Conservation (phyloP, 2,888 invertebrate genomes). For the Polydrusus pterygomalis region DNA sequence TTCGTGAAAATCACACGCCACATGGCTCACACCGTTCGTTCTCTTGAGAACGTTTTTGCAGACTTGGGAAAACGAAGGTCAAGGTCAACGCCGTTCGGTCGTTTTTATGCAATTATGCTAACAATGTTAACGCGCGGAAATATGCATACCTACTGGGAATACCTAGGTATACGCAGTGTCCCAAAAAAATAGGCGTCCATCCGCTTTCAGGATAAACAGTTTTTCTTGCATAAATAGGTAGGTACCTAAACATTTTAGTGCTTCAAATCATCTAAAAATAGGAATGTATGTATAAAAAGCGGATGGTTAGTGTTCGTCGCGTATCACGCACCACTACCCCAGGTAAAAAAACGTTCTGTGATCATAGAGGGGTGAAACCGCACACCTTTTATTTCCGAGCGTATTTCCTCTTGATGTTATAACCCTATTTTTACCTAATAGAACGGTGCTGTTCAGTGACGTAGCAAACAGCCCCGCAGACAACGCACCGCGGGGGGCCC, state of each 20-base stretch:
- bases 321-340: neutral
- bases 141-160: neutral
- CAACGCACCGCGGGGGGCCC: too few species aligned
- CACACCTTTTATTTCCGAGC: constrained; percentile 6
- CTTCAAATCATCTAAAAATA: neutral
- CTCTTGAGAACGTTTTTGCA: constrained; percentile 38
- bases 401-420: constrained; percentile 33
- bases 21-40: constrained; percentile 12
- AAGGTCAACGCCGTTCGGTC: constrained; percentile 31
- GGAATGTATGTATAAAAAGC: neutral
- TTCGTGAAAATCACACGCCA: constrained; percentile 33
- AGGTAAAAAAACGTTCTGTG: constrained; percentile 12
- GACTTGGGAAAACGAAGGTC: constrained; percentile 38
- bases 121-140: constrained; percentile 3
- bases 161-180: too few species aligned
- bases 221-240: too few species aligned
- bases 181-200: too few species aligned
- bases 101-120: constrained; percentile 30
- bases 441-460: too few species aligned
- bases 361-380: constrained; percentile 41
- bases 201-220: too few species aligned
- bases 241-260: too few species aligned
- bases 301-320: neutral
- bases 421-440: too few species aligned
- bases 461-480: too few species aligned